Evolutionary conservation across 2,797 vertebrate species (phyloP), one percentile per base, ranked within the genome.

Genomic region (Chromis chromis): DNA sequence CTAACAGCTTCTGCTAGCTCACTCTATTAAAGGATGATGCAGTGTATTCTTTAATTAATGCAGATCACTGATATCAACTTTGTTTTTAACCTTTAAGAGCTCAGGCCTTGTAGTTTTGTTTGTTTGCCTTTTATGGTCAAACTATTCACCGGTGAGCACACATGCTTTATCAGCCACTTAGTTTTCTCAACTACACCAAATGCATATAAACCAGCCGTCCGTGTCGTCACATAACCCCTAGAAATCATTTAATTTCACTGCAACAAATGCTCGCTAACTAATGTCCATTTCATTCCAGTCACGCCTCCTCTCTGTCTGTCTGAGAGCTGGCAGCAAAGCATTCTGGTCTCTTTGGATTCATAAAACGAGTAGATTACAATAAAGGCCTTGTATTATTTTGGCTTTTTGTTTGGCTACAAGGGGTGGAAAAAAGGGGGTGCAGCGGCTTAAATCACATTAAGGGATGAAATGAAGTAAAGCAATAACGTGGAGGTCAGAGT

Each of bases 121-220:
- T 56, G 11, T 67, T 79, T 70, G 8, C 86, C 90, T 89, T 92
- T 87, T 91, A 90, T 87, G 87, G 90, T 78, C 79, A 93, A 90
- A 87, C 1, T 74, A 84, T 89, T 88, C 71, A 42, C 33, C 19
- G 33, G 22, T 25, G 54, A 56, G 17, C 74, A 36, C 19, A 24
- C 13, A 1, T 13, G 4, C 22, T n/a, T 50, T 8, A 19, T 8
- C 6, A 4, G 67, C 64, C 56, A 31, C 22, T 39, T 54, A 1
- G 6, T 25, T 46, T 48, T 63, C 17, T 65, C 13, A 31, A 14
- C 17, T 21, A 4, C 24, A 17, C 56, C 31, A 24, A 33, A 56
- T 65, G 17, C 17, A 39, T 17, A 5, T 9, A 11, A 24, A 14
- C 49, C 53, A 64, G 17, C 48, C 48, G 21, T 63, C 46, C 17